A percentile compares a stretch with the other conserved stretches of the same genome.
Evolutionary conservation across 1,140 invertebrate species (phyloP).

Genomic region (Anastrepha ludens): DNA sequence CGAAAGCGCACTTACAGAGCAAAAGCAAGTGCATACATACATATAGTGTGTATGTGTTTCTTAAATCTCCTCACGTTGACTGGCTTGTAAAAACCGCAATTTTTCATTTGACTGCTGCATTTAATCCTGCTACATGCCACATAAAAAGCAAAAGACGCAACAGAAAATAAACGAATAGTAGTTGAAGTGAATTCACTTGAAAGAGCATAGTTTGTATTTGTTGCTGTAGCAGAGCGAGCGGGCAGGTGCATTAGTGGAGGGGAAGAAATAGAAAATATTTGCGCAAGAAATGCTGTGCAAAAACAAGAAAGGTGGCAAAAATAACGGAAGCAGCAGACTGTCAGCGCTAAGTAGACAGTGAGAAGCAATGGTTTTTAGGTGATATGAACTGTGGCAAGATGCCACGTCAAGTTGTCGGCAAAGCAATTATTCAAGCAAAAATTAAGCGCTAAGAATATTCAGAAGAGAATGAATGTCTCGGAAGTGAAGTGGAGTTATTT

Average conservation of each 20-base stretch:
- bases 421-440: conserved; percentile 43
- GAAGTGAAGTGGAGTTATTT: background rate
- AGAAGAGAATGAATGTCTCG: background rate
- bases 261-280: background rate
- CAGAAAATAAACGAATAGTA: background rate
- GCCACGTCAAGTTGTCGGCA: conserved; percentile 10
- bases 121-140: conserved; percentile 42
- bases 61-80: conserved; percentile 13
- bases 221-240: background rate
- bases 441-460: conserved; percentile 14
- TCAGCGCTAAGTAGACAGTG: conserved; percentile 45
- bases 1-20: background rate
- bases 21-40: background rate
- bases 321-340: conserved; percentile 17
- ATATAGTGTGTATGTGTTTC: background rate
- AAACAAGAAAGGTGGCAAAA: background rate
- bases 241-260: background rate
- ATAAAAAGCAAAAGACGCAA: background rate
- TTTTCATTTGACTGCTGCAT: conserved; percentile 33
- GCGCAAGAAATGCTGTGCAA: background rate
- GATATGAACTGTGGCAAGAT: background rate
- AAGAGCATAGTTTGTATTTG: background rate
- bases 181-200: background rate
- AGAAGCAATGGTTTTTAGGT: conserved; percentile 20
- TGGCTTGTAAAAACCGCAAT: conserved; percentile 37